phyloP scores from a whole-genome alignment of 92 coral and sea anemone species.

The Diadumene lineata region DNA sequence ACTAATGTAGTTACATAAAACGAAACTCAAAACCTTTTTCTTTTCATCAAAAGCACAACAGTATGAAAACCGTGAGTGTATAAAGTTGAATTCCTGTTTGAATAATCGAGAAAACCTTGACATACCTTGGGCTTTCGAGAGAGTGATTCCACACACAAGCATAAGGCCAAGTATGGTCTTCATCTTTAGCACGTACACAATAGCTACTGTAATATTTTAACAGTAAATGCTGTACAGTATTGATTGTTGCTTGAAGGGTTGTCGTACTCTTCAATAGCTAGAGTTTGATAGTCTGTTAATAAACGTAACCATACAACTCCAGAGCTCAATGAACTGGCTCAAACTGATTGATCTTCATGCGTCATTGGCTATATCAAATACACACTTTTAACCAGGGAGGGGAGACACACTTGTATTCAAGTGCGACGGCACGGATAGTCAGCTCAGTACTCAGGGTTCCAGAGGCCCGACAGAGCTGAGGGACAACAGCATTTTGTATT shows the following conservation, averaged over 20 bases:
- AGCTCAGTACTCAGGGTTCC: no score
- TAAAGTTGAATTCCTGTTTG: neutral
- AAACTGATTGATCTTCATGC: neutral
- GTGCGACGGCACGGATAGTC: no score
- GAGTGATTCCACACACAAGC: neutral
- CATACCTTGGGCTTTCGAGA: neutral
- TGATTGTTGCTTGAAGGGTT: neutral
- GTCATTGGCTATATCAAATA: conserved; percentile 1
- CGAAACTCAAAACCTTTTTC: neutral
- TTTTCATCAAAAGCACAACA: neutral
- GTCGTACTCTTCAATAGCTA: neutral
- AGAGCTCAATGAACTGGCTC: neutral
- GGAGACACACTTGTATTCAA: no score
- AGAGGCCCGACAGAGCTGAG: no score
- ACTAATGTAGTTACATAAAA: neutral
- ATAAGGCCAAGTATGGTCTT: neutral
- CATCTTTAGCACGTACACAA: no score
- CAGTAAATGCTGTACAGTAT: neutral
- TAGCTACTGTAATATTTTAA: neutral
- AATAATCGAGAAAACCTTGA: neutral
- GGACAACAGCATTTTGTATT: no score
- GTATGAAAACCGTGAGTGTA: neutral
- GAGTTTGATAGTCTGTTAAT: neutral
- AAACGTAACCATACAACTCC: neutral
- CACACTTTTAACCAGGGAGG: no score